These are phyloP conservation scores for Poecilus cupreus DNA, from an alignment of 2,888 invertebrate species.

Conservation along the genomic window DNA sequence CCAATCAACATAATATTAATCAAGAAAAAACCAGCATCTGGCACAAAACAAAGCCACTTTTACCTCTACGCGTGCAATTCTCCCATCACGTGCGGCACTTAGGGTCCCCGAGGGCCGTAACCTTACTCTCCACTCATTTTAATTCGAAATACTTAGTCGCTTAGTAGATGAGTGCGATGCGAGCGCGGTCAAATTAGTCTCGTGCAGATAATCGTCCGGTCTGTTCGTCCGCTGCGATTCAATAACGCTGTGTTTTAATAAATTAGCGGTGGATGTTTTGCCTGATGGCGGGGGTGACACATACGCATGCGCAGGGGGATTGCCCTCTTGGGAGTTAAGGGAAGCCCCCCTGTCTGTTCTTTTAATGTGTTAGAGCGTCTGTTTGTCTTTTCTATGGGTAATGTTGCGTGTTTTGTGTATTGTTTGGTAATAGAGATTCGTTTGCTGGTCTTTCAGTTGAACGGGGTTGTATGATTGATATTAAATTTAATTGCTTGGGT, in stretches of 20 bases:
- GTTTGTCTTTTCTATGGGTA: background rate
- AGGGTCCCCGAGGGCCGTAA: slow-evolving; percentile 37
- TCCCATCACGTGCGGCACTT: slow-evolving; percentile 23
- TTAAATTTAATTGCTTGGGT: background rate
- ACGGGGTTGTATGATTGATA: background rate
- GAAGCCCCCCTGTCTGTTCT: slow-evolving; percentile 24
- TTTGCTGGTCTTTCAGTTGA: background rate
- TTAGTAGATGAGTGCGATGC: slow-evolving; percentile 4
- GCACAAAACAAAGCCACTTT: background rate
- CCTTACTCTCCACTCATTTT: slow-evolving; percentile 50
- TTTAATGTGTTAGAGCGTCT: slow-evolving; percentile 24
- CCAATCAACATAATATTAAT: slow-evolving; percentile 9
- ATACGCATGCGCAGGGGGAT: slow-evolving; percentile 25
- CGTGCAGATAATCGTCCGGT: slow-evolving; percentile 49
- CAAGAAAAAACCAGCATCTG: slow-evolving; percentile 35
- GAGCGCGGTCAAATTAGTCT: slow-evolving; percentile 10
- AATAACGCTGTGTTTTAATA: slow-evolving; percentile 51
- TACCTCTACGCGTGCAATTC: background rate
- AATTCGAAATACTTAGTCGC: slow-evolving; percentile 49
- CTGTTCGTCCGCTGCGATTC: slow-evolving; percentile 26
- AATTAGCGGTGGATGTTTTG: slow-evolving; percentile 24
- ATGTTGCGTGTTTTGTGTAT: background rate
- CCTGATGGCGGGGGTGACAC: slow-evolving; percentile 14
- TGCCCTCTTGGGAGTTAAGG: background rate
- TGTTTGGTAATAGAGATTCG: background rate